These are phyloP conservation scores for Operophtera brumata DNA, from an alignment of 2,888 invertebrate species.

Conservation along the genomic window DNA sequence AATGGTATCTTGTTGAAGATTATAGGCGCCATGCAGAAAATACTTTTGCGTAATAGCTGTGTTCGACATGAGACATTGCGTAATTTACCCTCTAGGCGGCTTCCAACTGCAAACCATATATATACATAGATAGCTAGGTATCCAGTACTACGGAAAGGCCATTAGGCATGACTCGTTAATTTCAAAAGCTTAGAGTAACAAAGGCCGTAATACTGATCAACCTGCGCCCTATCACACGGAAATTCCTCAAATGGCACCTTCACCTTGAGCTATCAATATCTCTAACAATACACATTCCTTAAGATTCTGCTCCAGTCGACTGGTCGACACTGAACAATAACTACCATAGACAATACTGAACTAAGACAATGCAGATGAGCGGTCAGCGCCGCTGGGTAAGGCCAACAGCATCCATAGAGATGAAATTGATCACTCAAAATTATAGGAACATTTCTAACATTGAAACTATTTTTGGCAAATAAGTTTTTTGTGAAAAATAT, in stretches of 20 bases:
- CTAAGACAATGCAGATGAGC: slow-evolving; percentile 30
- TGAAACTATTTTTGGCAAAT: not conserved
- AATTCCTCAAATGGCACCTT: slow-evolving; percentile 8
- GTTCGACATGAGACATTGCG: no score
- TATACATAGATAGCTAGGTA: no score
- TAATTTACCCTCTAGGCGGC: no score
- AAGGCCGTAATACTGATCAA: no score
- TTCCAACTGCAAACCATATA: no score
- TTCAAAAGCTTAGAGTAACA: no score
- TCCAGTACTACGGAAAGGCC: no score
- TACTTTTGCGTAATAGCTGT: no score
- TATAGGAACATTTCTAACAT: not conserved
- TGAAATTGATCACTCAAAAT: not conserved
- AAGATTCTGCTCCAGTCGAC: slow-evolving; percentile 11
- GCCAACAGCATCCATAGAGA: not conserved
- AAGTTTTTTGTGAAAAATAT: no score
- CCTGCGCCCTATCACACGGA: not conserved
- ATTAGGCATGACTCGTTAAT: no score
- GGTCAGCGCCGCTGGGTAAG: slow-evolving; percentile 21
- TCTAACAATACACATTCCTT: slow-evolving; percentile 19
- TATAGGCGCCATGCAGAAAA: no score
- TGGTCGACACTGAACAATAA: slow-evolving; percentile 9
- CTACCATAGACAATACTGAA: slow-evolving; percentile 16
- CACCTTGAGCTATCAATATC: slow-evolving; percentile 18
- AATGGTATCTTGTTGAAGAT: no score